Base-by-base conservation (phyloP, 23 tunicate genomes). In the Ciona savignyi region DNA sequence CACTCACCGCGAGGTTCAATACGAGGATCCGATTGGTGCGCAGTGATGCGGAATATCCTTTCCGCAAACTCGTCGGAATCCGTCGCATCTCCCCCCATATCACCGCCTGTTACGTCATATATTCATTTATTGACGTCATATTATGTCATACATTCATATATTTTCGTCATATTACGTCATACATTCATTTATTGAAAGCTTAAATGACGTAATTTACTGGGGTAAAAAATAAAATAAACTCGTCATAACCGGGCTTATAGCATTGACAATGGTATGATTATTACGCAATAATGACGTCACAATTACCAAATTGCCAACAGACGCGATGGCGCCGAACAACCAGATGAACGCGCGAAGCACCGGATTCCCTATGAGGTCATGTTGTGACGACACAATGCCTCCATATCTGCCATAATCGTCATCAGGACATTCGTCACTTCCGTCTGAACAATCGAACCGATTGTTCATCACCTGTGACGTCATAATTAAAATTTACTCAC, bases 341-440 rank as follows among this genome's bases (percentile, higher is more conserved):
- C 96, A 88, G 19, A 88, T 79, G 22, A 88, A 21, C 20, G 33
- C 62, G 1, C 96, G 80, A 1, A 88, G 65, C 35, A 77, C 74
- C 23, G 84, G 80, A 48, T 33, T 82, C 3, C 64, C 96, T 1
- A 88, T 79, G 42, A 88, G 32, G 32, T 88, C 88, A 56, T 75
- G 70, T 23, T 65, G 66, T 1, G 80, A 74, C 34, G 87, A 75
- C 30, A 82, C 29, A n/a, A 34, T 34, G 33, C 64, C 75, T 25
- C 4, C 22, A n/a, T 25, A n/a, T 63, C 67, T 11, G 6, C 6
- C 67, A 9, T 4, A 9, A 6, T 9, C 6, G 28, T n/a, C 26
- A n/a, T 23, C 28, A n/a, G 96, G 96, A 60, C 96, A 88, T 63
- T 88, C 96, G 72, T 88, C 96, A 67, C 96, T 88, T 81, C 88